A percentile compares a stretch with the other conserved stretches of the same genome.
phyloP scores from a whole-genome alignment of 1,140 invertebrate species.

The Parapsyche elsis region DNA sequence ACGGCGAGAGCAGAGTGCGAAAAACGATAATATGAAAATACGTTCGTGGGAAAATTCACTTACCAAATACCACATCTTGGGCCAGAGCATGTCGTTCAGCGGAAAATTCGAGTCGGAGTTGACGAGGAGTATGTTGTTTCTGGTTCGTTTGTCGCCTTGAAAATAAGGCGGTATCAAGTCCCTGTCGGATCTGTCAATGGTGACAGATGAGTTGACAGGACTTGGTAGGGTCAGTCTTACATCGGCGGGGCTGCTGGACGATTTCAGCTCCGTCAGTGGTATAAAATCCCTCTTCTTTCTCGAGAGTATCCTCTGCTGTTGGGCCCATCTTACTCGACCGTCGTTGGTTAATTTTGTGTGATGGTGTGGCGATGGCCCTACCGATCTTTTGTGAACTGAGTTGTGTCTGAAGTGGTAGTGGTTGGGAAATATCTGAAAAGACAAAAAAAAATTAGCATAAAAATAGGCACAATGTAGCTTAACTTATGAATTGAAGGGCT shows the following conservation, averaged over 20 bases:
- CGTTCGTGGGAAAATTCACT: slow-evolving; percentile 61
- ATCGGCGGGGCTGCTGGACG: slow-evolving; percentile 10
- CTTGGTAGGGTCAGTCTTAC: slow-evolving; percentile 10
- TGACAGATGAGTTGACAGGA: neutral
- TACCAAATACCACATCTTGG: slow-evolving; percentile 92
- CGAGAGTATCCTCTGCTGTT: slow-evolving; percentile 76
- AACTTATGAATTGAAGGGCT: too few relatives aligned
- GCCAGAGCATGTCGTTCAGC: slow-evolving; percentile 86
- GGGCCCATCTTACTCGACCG: slow-evolving; percentile 76
- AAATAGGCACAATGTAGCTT: neutral
- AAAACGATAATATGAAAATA: too few relatives aligned
- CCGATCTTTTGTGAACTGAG: slow-evolving; percentile 78
- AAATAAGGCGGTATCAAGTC: slow-evolving; percentile 36
- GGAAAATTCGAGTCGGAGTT: slow-evolving; percentile 60
- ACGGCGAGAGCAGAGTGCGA: too few relatives aligned
- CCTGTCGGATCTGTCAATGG: slow-evolving; percentile 44
- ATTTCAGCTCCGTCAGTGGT: slow-evolving; percentile 59
- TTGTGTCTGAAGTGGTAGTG: slow-evolving; percentile 86
- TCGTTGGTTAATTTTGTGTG: slow-evolving; percentile 76
- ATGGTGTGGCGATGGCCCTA: slow-evolving; percentile 73
- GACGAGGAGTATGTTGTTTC: neutral
- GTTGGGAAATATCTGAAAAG: slow-evolving; percentile 80
- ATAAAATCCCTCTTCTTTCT: slow-evolving; percentile 78
- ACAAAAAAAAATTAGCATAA: slow-evolving; percentile 54
- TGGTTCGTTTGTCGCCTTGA: neutral